phyloP scores from a whole-genome alignment of 2,888 invertebrate species.

The Geophilus truncorum region DNA sequence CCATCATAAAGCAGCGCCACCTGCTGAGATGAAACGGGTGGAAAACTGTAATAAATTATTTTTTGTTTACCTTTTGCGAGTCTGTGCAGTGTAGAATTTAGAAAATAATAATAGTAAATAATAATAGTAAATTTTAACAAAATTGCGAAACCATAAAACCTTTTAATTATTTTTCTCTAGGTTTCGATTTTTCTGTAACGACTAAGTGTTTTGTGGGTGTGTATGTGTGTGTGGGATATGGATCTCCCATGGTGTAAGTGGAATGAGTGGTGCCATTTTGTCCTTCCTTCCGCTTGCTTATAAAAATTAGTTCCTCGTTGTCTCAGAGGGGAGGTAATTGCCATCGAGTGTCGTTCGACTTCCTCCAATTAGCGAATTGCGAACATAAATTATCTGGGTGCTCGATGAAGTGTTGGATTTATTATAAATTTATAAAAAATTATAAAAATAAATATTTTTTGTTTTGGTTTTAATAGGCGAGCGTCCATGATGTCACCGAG shows the following conservation, averaged over 20 bases:
- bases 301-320: background rate
- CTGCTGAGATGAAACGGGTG: background rate
- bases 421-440: no score
- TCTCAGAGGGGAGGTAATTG: slow-evolving; percentile 1
- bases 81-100: no score
- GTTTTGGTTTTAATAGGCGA: slow-evolving; percentile 56
- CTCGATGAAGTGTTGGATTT: background rate
- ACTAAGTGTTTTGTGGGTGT: background rate
- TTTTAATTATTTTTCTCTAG: no score
- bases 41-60: background rate
- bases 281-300: slow-evolving; percentile 16
- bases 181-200: no score
- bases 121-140: no score
- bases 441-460: background rate
- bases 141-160: no score
- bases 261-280: background rate
- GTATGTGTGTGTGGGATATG: background rate
- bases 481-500: slow-evolving; percentile 98
- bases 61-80: background rate
- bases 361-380: slow-evolving; percentile 7
- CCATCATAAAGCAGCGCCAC: background rate
- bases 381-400: background rate
- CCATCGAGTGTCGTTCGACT: background rate
- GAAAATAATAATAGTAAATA: no score
- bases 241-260: background rate